Evolutionary conservation across 64 coral and sea anemone species (phyloP).

Genomic region (Pocillopora damicornis): DNA sequence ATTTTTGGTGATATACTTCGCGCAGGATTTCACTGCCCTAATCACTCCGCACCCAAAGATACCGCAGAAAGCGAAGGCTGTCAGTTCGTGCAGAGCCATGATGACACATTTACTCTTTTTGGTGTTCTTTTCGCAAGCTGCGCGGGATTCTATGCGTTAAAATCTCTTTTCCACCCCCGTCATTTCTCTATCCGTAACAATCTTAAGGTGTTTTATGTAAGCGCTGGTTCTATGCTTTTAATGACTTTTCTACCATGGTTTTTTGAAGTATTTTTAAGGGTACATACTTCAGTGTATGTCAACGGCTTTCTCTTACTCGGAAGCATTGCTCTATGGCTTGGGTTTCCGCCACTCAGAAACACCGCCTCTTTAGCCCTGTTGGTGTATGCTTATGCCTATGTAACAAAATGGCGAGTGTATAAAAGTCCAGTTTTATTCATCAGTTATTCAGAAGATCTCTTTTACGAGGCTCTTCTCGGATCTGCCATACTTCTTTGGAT

Average conservation of each 20-base stretch:
- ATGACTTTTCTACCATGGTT: slow-evolving; percentile 58
- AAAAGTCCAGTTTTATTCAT: slow-evolving; percentile 16
- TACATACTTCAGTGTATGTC: slow-evolving; percentile 39
- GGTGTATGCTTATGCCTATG: slow-evolving; percentile 36
- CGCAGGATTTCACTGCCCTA: slow-evolving; percentile 41
- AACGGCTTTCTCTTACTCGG: slow-evolving; percentile 50
- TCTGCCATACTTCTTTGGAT: slow-evolving; percentile 43
- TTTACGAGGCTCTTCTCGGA: slow-evolving; percentile 38
- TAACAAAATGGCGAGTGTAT: slow-evolving; percentile 56
- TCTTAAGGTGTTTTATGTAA: slow-evolving; percentile 26
- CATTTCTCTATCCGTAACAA: slow-evolving; percentile 1
- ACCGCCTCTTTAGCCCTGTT: slow-evolving; percentile 31
- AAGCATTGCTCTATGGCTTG: slow-evolving; percentile 50
- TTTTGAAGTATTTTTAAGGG: slow-evolving; percentile 46
- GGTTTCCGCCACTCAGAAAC: slow-evolving; percentile 41
- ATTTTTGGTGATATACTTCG: slow-evolving; percentile 46
- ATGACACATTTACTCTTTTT: slow-evolving; percentile 30
- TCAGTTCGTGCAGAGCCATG: not conserved
- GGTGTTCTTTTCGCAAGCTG: not conserved
- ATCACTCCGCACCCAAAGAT: not conserved
- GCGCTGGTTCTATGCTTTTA: slow-evolving; percentile 9
- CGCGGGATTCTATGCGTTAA: slow-evolving; percentile 9
- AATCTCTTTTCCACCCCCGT: slow-evolving; percentile 6
- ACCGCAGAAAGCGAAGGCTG: slow-evolving; percentile 24
- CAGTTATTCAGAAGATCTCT: slow-evolving; percentile 38